phyloP scores from a whole-genome alignment of 1,140 invertebrate species.

The Metaphire vulgaris region DNA sequence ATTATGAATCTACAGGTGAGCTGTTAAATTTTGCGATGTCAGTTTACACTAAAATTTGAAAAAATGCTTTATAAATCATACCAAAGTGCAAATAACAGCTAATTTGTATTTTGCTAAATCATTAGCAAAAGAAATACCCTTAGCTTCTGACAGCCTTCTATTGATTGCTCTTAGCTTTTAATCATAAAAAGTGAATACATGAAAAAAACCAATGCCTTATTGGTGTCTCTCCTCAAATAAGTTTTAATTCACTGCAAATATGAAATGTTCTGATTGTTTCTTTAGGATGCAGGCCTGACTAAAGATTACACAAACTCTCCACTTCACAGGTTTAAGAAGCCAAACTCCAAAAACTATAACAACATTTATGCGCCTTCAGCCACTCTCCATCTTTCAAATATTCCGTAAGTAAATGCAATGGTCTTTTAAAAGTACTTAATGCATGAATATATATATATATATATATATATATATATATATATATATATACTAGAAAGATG shows the following conservation, averaged over 20 bases:
- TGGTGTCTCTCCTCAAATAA: background rate
- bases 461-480: no score
- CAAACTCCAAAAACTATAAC: constrained; percentile 98
- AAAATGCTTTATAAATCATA: no score
- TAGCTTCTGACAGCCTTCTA: no score
- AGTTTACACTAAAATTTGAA: no score
- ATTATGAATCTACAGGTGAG: no score
- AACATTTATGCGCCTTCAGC: constrained; percentile 98
- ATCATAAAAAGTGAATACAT: background rate
- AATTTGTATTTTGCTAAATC: no score
- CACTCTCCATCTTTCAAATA: constrained; percentile 98
- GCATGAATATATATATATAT: no score
- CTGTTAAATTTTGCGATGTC: no score
- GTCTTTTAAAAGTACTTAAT: background rate
- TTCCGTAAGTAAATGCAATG: constrained; percentile 61
- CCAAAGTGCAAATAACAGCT: no score
- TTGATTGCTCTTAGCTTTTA: no score
- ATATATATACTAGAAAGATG: no score
- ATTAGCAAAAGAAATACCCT: no score
- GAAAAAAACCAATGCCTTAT: background rate
- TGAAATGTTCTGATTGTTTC: background rate
- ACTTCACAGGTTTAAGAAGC: constrained; percentile 97
- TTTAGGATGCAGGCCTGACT: constrained; percentile 83
- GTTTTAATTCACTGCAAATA: background rate
- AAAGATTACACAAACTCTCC: constrained; percentile 95